Base-by-base conservation (phyloP, 2,797 vertebrate genomes). In the Hemibagrus guttatus region DNA sequence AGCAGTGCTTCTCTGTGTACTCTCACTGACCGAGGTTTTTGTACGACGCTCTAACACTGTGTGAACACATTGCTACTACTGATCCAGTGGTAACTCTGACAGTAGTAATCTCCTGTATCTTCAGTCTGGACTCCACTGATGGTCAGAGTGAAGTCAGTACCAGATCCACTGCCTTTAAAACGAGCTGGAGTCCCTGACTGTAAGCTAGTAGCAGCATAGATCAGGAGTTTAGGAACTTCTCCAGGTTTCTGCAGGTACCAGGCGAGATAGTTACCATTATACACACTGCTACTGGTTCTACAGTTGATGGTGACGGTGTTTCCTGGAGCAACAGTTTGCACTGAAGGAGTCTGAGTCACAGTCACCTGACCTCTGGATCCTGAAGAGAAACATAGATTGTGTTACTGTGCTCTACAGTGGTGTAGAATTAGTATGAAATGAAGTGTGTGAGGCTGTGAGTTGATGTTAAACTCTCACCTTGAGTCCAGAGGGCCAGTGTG, bases 331-430 rank as follows among this genome's bases (percentile, higher is more conserved):
- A 78, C 74, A 54, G 74, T 26, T 71, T 71, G 13, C 49, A 78
- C 74, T 78, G 21, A 6, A 78, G 74, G 74, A 78, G 49, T 78
- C 74, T 78, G 74, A 78, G 74, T 78, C 74, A 78, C 46, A 28
- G 46, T 78, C 21, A 78, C 74, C 49, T 54, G 46, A 78, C 74
- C 74, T 56, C 74, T 78, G 46, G 21, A 78, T 54, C 26, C 74
- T 78, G 74, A 52, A 52, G 19, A 9, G 16, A 74, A 46, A 74
- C 21, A n/a, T n/a, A 49, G 26, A 66, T 66, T 66, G 63, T 26
- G 23, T 66, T 26, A 4, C 63, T 66, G 63, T 49, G 46, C 46
- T 49, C 46, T 49, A 49, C 7, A 49, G 46, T 49, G 46, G 46
- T 49, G 46, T 49, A 49, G 46, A 49, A 49, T 49, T 49, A 49